These are phyloP conservation scores for Microcebus griseorufus DNA, from an alignment of 2,113 vertebrate species.

Conservation along the genomic window DNA sequence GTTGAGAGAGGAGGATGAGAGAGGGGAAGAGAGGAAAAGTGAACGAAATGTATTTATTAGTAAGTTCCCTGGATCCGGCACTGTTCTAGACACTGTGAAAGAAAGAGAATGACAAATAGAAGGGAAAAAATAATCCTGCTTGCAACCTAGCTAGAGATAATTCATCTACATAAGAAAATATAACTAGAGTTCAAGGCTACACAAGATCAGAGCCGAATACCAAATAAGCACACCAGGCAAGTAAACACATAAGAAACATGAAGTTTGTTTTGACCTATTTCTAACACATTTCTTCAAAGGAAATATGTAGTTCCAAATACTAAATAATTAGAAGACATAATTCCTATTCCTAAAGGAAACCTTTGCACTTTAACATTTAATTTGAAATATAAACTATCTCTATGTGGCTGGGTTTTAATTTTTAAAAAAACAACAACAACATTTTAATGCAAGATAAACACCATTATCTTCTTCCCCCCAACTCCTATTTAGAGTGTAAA, in stretches of 20 bases:
- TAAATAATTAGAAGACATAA: constrained; percentile 56
- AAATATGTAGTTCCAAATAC: constrained; percentile 33
- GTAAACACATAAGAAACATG: background rate
- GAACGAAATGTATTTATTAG: background rate
- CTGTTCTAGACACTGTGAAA: background rate
- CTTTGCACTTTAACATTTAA: constrained; percentile 45
- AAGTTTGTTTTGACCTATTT: constrained; percentile 51
- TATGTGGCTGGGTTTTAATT: constrained; percentile 45
- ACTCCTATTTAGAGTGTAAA: background rate
- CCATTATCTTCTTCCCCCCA: constrained; percentile 4
- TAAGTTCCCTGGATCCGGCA: background rate
- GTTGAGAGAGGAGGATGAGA: fast-evolving
- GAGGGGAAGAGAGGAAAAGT: fast-evolving
- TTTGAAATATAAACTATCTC: constrained; percentile 65
- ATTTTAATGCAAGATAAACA: constrained; percentile 49
- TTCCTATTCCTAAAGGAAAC: constrained; percentile 41
- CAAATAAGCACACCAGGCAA: constrained; percentile 9
- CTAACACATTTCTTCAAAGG: constrained; percentile 53
- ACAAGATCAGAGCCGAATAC: constrained; percentile 40
- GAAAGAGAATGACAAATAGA: background rate
- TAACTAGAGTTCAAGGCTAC: constrained; percentile 50
- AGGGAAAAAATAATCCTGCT: background rate
- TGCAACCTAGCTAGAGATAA: constrained; percentile 10
- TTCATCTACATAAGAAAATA: constrained; percentile 49
- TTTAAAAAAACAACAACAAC: background rate